phyloP scores from a whole-genome alignment of 23 tunicate species.

The Styela clava region DNA sequence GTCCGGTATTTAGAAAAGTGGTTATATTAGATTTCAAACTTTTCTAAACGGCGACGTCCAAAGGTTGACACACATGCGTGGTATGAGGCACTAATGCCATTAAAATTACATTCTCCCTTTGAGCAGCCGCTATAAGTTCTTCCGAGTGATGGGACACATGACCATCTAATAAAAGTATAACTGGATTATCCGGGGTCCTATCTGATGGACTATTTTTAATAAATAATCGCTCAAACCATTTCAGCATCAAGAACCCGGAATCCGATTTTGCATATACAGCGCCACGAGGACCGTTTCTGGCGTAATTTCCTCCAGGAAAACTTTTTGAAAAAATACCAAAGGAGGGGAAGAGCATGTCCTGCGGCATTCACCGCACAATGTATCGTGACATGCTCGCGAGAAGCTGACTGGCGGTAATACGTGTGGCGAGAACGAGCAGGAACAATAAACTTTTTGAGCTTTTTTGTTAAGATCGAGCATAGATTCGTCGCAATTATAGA shows the following conservation, averaged over 20 bases:
- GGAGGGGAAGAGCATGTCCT: neutral
- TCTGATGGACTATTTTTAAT: neutral
- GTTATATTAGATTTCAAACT: neutral
- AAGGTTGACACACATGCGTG: neutral
- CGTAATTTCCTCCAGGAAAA: neutral
- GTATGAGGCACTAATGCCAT: neutral
- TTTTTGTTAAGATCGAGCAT: neutral
- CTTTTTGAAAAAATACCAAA: neutral
- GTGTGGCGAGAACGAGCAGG: neutral
- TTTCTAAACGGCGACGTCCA: neutral
- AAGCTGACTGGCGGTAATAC: neutral
- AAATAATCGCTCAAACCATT: neutral
- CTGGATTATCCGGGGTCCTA: neutral
- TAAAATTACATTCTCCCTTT: neutral
- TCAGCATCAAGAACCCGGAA: neutral
- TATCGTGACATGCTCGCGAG: neutral
- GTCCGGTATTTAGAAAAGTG: neutral
- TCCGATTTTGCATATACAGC: neutral
- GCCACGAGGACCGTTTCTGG: neutral
- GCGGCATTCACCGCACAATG: neutral
- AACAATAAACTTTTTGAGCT: neutral
- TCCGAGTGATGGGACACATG: neutral
- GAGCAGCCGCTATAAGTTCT: neutral
- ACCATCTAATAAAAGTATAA: neutral
- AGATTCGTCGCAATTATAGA: too few relatives aligned